Evolutionary conservation across 2,113 vertebrate genomes (phyloP), one percentile per base, ranked within the genome.

Genomic region (Propithecus coquereli): DNA sequence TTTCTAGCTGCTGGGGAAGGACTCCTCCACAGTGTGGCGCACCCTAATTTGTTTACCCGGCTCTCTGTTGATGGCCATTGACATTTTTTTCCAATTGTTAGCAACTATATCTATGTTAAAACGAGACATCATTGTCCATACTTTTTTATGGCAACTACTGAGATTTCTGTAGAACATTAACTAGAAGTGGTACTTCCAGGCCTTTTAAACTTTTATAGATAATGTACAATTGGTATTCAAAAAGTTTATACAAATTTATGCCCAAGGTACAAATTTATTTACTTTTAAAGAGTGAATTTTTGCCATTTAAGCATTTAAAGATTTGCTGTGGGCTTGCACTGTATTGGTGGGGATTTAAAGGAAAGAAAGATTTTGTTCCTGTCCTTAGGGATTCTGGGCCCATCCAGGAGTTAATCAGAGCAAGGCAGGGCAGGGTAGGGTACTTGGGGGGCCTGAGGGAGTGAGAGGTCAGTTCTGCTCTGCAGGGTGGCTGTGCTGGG

Each of bases 61-160:
- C 18, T 85, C 23, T 74, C 50, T 76, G 20, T 47, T 52, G n/a
- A 27, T 70, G 90, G 22, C 23, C 23, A 0, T n/a, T 70, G 68
- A 76, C 27, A 57, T 85, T 94, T 88, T 13, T 37, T 91, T 92
- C 47, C 74, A 23, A 45, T 65, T 88, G 91, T 94, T 94, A 71
- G 34, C 32, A 40, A 32, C 43, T 59, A 0, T 82, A 43, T 47
- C 45, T 52, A 45, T 70, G 77, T 91, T 95, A 76, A 73, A 80
- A 18, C 87, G 54, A 87, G 47, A 73, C 34, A 37, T 74, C 13
- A 37, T 45, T 86, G 34, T 17, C 52, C 14, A 52, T 68, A 25
- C 65, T 80, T 86, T 45, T 47, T 77, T 65, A n/a, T 63, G 76
- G 7, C 66, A 50, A 65, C 20, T 47, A 5, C n/a, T 93, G 47